These are phyloP conservation scores for Papilio polyxenes DNA, from an alignment of 1,140 invertebrate species.

Conservation along the genomic window DNA sequence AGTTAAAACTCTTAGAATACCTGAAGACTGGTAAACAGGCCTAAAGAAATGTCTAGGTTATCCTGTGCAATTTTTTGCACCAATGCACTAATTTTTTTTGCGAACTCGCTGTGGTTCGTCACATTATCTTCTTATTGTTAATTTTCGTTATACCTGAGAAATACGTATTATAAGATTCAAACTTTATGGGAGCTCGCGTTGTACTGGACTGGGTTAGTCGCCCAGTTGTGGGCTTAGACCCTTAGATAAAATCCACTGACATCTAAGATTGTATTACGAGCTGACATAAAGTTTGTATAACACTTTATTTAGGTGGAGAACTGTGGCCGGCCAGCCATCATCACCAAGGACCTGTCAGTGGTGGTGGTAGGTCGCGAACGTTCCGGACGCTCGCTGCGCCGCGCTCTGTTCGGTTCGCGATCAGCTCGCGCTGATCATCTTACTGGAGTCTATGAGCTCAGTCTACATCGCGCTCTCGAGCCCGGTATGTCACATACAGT, in stretches of 20 bases:
- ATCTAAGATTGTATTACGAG: neutral
- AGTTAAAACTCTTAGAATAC: too few species aligned
- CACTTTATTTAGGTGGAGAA: conserved; percentile 90
- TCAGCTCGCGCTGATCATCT: conserved; percentile 95
- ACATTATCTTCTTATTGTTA: too few species aligned
- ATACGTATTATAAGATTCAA: neutral
- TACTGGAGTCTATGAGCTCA: conserved; percentile 97
- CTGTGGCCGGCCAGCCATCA: conserved; percentile 97
- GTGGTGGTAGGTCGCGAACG: conserved; percentile 98
- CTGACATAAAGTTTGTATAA: neutral
- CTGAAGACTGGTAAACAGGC: too few species aligned
- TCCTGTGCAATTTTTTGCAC: too few species aligned
- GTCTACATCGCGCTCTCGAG: conserved; percentile 93
- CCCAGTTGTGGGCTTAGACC: too few species aligned
- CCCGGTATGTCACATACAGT: conserved; percentile 85
- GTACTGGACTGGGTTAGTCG: too few species aligned
- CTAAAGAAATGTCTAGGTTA: too few species aligned
- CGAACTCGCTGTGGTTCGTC: too few species aligned
- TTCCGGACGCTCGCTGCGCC: conserved; percentile 94
- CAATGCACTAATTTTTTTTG: too few species aligned
- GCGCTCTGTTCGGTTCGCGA: conserved; percentile 92
- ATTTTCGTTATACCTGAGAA: too few species aligned
- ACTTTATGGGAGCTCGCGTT: neutral
- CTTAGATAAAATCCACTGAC: neutral
- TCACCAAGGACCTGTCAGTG: conserved; percentile 99